phyloP scores from a whole-genome alignment of 2,888 invertebrate genomes.

The Sinhomidia bicolor region DNA sequence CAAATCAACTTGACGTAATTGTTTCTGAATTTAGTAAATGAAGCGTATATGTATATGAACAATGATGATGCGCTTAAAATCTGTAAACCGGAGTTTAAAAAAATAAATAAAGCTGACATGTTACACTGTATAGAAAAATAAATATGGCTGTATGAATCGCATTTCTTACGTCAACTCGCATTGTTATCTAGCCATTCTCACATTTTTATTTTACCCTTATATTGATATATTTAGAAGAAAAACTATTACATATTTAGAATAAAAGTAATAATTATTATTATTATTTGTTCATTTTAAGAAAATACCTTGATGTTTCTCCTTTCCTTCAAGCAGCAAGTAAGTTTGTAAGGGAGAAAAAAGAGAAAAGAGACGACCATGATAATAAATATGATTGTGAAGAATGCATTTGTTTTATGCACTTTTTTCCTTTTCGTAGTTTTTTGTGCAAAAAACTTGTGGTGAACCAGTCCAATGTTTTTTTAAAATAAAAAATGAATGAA shows the following conservation, averaged over 20 bases:
- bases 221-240: slow-evolving; percentile 22
- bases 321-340: slow-evolving; percentile 76
- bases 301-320: slow-evolving; percentile 76
- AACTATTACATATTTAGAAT: slow-evolving; percentile 28
- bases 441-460: background rate
- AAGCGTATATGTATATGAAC: too few relatives aligned
- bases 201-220: too few relatives aligned
- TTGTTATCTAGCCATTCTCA: background rate
- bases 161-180: too few relatives aligned
- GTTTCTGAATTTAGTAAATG: too few relatives aligned
- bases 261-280: slow-evolving; percentile 1
- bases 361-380: slow-evolving; percentile 74
- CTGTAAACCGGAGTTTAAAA: too few relatives aligned
- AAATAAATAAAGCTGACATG: too few relatives aligned
- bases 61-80: too few relatives aligned
- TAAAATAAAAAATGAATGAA: background rate
- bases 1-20: too few relatives aligned
- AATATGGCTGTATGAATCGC: too few relatives aligned
- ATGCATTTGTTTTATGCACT: slow-evolving; percentile 15
- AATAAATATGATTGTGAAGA: slow-evolving; percentile 46
- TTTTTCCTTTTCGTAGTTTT: background rate
- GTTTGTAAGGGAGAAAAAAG: slow-evolving; percentile 70
- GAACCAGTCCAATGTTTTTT: background rate
- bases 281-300: slow-evolving; percentile 38
- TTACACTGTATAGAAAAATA: too few relatives aligned